phyloP scores from a whole-genome alignment of 1,140 invertebrate genomes.

The Conus ventricosus region DNA sequence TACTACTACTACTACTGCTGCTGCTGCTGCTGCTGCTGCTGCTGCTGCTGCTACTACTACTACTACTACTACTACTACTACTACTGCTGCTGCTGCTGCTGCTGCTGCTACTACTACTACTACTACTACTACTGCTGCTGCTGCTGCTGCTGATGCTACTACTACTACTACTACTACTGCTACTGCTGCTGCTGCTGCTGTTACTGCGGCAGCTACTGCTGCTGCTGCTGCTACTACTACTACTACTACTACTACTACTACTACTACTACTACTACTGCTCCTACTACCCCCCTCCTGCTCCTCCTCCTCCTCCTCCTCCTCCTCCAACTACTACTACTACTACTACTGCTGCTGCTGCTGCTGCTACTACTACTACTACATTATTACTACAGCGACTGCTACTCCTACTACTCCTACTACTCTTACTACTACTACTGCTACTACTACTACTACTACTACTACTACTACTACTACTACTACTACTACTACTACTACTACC shows the following conservation, averaged over 20 bases:
- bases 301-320: background rate
- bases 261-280: background rate
- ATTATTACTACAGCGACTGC: too few relatives aligned
- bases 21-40: too few relatives aligned
- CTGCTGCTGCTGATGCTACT: background rate
- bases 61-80: background rate
- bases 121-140: background rate
- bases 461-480: too few relatives aligned
- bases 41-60: too few relatives aligned
- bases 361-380: background rate
- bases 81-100: conserved; percentile 15
- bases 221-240: background rate
- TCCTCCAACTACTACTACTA: too few relatives aligned
- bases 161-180: background rate
- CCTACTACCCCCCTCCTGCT: background rate
- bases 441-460: too few relatives aligned
- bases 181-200: background rate
- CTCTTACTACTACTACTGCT: too few relatives aligned
- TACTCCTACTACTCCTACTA: too few relatives aligned
- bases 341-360: too few relatives aligned
- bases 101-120: conserved; percentile 7
- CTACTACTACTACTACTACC: too few relatives aligned
- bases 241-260: background rate
- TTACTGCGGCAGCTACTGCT: background rate
- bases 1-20: too few relatives aligned